These are phyloP conservation scores for Metopolophium dirhodum DNA, from an alignment of 1,140 invertebrate species.

Conservation along the genomic window DNA sequence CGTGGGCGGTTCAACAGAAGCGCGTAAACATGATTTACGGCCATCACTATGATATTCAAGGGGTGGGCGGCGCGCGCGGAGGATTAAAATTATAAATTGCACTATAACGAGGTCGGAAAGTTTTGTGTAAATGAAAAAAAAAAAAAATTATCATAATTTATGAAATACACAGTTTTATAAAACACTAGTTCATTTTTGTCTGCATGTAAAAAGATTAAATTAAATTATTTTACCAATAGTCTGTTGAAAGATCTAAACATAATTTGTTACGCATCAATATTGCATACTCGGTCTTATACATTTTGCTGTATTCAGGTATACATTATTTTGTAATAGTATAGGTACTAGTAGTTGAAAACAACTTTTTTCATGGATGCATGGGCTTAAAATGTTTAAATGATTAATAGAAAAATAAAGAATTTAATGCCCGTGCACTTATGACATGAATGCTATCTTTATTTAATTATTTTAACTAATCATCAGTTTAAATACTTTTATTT, in stretches of 20 bases:
- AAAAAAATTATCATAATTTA: not conserved
- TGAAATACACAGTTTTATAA: not conserved
- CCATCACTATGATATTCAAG: not conserved
- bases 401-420: not conserved
- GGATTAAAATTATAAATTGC: slow-evolving; percentile 42
- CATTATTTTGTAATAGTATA: not conserved
- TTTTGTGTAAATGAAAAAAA: not conserved
- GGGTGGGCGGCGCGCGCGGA: not conserved
- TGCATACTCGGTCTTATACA: not conserved
- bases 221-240: not conserved
- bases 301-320: not conserved
- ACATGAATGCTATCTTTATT: not conserved
- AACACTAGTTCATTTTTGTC: not conserved
- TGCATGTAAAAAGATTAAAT: not conserved
- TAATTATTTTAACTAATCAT: not conserved
- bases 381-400: not conserved
- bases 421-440: not conserved
- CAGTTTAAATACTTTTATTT: slow-evolving; percentile 2
- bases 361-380: not conserved
- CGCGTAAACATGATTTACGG: slow-evolving; percentile 35
- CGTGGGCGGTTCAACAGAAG: slow-evolving; percentile 27
- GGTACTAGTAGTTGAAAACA: not conserved
- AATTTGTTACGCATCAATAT: not conserved
- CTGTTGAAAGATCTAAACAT: not conserved
- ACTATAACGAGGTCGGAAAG: slow-evolving; percentile 4